A percentile compares a stretch with the other conserved stretches of the same genome.
Evolutionary conservation across 2,113 vertebrate genomes (phyloP).

Genomic region (Rhea americana): DNA sequence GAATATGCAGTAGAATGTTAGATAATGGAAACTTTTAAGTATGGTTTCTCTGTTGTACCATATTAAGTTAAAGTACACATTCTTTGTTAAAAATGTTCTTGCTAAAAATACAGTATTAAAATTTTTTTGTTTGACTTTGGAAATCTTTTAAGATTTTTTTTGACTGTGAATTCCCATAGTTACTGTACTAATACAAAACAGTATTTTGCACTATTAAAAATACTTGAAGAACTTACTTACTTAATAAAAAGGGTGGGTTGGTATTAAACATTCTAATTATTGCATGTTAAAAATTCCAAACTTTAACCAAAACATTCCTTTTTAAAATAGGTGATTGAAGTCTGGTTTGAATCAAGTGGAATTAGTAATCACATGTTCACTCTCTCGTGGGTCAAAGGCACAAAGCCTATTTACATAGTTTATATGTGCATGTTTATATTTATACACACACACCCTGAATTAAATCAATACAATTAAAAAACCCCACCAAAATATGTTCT

Average conservation of each 20-base stretch:
- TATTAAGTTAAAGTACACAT: slow-evolving; percentile 85
- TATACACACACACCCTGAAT: background rate
- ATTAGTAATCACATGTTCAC: background rate
- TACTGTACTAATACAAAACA: slow-evolving; percentile 44
- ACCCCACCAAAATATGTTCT: background rate
- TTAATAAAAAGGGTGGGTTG: slow-evolving; percentile 66
- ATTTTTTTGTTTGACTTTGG: slow-evolving; percentile 83
- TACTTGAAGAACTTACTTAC: slow-evolving; percentile 54
- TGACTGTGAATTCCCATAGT: slow-evolving; percentile 41
- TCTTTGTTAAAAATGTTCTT: slow-evolving; percentile 88
- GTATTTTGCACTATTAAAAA: slow-evolving; percentile 63
- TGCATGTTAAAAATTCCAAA: slow-evolving; percentile 18
- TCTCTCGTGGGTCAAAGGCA: background rate
- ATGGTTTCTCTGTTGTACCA: slow-evolving; percentile 82
- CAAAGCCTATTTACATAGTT: background rate
- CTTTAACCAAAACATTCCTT: background rate
- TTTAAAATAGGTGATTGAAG: background rate
- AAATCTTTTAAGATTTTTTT: slow-evolving; percentile 69
- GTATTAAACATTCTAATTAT: slow-evolving; percentile 43
- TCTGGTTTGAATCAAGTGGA: background rate
- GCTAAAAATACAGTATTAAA: slow-evolving; percentile 87
- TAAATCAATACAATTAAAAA: background rate
- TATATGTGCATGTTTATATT: background rate
- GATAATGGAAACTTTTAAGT: slow-evolving; percentile 78
- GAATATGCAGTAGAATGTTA: slow-evolving; percentile 78